A percentile compares a stretch with the other conserved stretches of the same genome.
These are phyloP conservation scores for Caenorhabditis sp. DNA, from an alignment of 2,888 invertebrate genomes.

Conservation along the genomic window DNA sequence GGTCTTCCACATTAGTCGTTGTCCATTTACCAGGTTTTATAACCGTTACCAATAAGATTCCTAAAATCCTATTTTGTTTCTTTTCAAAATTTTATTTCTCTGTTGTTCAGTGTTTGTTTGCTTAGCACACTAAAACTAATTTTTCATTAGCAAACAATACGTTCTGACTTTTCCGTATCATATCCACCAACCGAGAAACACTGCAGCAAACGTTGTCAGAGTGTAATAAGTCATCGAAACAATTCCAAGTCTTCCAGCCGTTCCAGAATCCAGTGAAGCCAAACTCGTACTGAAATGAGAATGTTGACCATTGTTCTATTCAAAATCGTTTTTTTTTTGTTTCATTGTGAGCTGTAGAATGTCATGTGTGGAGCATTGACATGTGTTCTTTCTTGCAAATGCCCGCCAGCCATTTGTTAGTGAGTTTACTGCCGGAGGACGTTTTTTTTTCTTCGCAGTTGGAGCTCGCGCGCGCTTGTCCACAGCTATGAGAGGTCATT, in stretches of 20 bases:
- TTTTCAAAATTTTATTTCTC: neutral
- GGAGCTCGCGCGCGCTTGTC: constrained; percentile 31
- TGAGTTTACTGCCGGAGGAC: constrained; percentile 35
- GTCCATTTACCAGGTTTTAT: constrained; percentile 89
- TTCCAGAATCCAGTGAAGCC: constrained; percentile 75
- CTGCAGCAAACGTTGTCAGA: constrained; percentile 73
- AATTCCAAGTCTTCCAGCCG: constrained; percentile 75
- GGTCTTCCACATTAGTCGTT: constrained; percentile 71
- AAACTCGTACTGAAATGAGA: constrained; percentile 70
- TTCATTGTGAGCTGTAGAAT: no score
- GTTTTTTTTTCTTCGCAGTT: neutral
- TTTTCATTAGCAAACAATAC: neutral
- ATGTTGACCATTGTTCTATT: neutral
- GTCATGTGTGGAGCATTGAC: neutral
- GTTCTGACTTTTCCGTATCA: neutral
- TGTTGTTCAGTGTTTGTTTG: no score
- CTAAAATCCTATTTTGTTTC: constrained; percentile 37
- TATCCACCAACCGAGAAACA: constrained; percentile 65
- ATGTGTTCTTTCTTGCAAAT: constrained; percentile 29
- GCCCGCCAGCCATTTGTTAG: constrained; percentile 32
- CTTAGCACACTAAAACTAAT: neutral
- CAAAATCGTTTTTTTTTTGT: neutral
- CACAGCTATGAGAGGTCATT: constrained; percentile 45
- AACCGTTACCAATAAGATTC: constrained; percentile 92
- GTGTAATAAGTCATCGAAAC: constrained; percentile 74